Evolutionary conservation across 2,797 vertebrate genomes (phyloP).

Genomic region (Dipus sagitta): DNA sequence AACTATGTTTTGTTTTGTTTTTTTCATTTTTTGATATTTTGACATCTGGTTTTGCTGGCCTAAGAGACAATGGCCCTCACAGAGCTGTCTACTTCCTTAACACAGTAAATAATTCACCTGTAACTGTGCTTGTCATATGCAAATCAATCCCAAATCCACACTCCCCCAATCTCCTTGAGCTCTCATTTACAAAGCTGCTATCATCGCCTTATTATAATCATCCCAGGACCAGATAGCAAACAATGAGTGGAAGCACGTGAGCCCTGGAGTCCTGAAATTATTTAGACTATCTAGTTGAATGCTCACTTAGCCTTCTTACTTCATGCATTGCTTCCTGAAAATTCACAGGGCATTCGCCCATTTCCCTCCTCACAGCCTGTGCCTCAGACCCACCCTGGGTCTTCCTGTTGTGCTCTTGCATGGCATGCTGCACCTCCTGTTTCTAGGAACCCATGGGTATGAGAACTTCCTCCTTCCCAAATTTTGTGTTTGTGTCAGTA

Average conservation of each 20-base stretch:
- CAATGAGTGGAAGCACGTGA: neutral
- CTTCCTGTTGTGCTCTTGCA: neutral
- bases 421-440: no score
- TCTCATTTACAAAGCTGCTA: neutral
- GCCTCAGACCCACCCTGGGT: neutral
- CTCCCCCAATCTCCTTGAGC: neutral
- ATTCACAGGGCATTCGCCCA: neutral
- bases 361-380: neutral
- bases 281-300: neutral
- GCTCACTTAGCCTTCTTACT: neutral
- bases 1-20: neutral
- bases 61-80: neutral
- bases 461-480: no score
- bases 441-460: no score
- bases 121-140: neutral
- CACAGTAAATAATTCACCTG: neutral
- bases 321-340: neutral
- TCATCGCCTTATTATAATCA: neutral
- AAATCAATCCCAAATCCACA: neutral
- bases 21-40: conserved; percentile 37
- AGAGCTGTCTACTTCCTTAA: neutral
- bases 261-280: neutral
- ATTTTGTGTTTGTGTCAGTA: no score
- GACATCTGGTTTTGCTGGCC: neutral
- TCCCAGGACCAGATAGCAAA: neutral